Base-by-base conservation (phyloP, 2,113 vertebrate species). In the Malurus alboscapulatus region DNA sequence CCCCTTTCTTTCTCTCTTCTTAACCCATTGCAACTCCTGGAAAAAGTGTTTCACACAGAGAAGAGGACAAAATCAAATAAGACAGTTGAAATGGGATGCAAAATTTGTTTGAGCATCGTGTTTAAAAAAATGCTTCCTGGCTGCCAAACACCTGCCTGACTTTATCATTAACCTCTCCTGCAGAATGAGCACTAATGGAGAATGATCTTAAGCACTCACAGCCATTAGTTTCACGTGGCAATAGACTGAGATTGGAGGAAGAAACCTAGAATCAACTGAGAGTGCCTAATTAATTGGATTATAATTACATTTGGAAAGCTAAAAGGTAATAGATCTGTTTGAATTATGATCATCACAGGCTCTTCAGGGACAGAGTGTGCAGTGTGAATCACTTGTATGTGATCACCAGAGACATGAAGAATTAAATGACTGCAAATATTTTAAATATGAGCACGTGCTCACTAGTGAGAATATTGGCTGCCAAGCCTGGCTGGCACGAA, bases 231-330 rank as follows among this genome's bases (percentile, higher is more conserved):
- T 84, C 58, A 32, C 26, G 6, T 2, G 27, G 87, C 82, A 84
- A 44, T 57, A 93, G 69, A 9, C 45, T 62, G 84, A 95, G 66
- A 81, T 14, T 61, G 84, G 82, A 97, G 80, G 83, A 94, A 72
- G 84, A 95, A 87, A 94, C 54, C 25, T 73, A 89, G 80, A 93
- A 96, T 95, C 89, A 96, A 84, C 93, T n/a, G 85, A 96, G 88
- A 96, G 55, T 88, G 54, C 45, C 51, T 95, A 97, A 97, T 97
- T 97, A 97, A 97, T 95, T 96, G 93, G 86, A 90, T 96, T 96
- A 95, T 97, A 96, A 97, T 97, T 96, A 95, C 96, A 95, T 96
- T 92, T 94, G 76, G 84, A 88, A 88, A 96, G 83, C 82, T 93
- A 94, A 96, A 95, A 95, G 95, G 86, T 93, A 96, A 96, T 95